Conservation (phyloP, 2,797 vertebrate species). For the Gadopsis marmoratus region DNA sequence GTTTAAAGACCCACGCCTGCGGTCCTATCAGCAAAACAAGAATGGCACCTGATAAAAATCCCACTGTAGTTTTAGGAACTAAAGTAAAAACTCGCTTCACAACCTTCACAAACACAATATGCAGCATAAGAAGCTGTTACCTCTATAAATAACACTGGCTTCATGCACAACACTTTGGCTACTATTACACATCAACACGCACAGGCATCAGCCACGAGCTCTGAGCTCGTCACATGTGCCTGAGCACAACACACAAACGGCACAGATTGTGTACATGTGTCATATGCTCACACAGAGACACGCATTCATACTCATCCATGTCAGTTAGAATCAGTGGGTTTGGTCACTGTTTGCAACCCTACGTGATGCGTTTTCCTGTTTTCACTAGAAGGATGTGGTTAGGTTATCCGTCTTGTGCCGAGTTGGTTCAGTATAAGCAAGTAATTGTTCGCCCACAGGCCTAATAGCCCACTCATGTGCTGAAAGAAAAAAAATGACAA, state of each 20-base stretch:
- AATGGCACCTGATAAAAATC: slow-evolving; percentile 48
- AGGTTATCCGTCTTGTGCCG: slow-evolving; percentile 49
- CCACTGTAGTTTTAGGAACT: slow-evolving; percentile 36
- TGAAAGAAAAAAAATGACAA: slow-evolving; percentile 50
- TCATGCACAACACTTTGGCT: slow-evolving; percentile 73
- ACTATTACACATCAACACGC: slow-evolving; percentile 78
- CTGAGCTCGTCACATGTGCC: slow-evolving; percentile 65
- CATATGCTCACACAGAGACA: slow-evolving; percentile 64
- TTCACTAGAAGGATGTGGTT: slow-evolving; percentile 80
- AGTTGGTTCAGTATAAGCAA: slow-evolving; percentile 54
- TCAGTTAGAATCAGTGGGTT: slow-evolving; percentile 66
- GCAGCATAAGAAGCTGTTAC: slow-evolving; percentile 67
- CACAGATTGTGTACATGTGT: slow-evolving; percentile 63
- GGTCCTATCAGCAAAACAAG: slow-evolving; percentile 27
- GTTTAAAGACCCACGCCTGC: not conserved
- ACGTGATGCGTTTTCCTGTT: slow-evolving; percentile 73
- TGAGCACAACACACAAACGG: slow-evolving; percentile 60
- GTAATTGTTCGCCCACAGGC: slow-evolving; percentile 50
- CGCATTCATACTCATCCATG: slow-evolving; percentile 58
- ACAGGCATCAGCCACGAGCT: slow-evolving; percentile 68
- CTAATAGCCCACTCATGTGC: slow-evolving; percentile 60
- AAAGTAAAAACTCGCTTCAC: slow-evolving; percentile 58
- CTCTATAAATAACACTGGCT: slow-evolving; percentile 77
- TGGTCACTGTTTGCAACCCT: slow-evolving; percentile 69
- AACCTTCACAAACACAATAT: slow-evolving; percentile 71